Conservation (phyloP, 1,140 invertebrate genomes). For the Drosophila seguyi region DNA sequence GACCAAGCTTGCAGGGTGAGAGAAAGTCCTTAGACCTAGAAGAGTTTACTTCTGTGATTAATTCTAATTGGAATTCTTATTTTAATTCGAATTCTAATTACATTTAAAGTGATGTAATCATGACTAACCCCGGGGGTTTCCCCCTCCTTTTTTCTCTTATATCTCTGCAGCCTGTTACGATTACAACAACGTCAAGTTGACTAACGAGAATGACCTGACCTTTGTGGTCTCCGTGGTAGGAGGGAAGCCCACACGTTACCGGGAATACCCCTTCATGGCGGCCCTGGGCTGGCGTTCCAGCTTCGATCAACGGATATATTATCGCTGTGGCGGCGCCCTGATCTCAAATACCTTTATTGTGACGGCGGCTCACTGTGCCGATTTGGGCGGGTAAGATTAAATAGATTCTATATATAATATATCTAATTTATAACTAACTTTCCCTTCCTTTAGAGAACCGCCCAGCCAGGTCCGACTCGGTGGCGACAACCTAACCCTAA, state of each 20-base stretch:
- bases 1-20: slow-evolving; percentile 55
- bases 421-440: no score
- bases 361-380: slow-evolving; percentile 83
- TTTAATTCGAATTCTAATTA: no score
- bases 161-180: slow-evolving; percentile 43
- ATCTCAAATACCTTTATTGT: slow-evolving; percentile 76
- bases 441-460: no score
- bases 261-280: slow-evolving; percentile 86
- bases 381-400: slow-evolving; percentile 63
- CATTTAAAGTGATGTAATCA: slow-evolving; percentile 6
- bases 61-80: no score
- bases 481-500: slow-evolving; percentile 63
- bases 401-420: no score
- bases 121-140: not conserved
- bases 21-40: not conserved
- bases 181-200: slow-evolving; percentile 10
- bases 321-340: slow-evolving; percentile 79
- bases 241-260: slow-evolving; percentile 73
- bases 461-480: slow-evolving; percentile 71
- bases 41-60: no score
- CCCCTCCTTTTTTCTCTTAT: not conserved
- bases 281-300: slow-evolving; percentile 79
- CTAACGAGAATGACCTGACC: slow-evolving; percentile 12
- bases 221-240: slow-evolving; percentile 73
- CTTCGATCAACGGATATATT: slow-evolving; percentile 55